Base-by-base conservation (phyloP, 2,113 vertebrate species). In the Ahaetulla prasina region DNA sequence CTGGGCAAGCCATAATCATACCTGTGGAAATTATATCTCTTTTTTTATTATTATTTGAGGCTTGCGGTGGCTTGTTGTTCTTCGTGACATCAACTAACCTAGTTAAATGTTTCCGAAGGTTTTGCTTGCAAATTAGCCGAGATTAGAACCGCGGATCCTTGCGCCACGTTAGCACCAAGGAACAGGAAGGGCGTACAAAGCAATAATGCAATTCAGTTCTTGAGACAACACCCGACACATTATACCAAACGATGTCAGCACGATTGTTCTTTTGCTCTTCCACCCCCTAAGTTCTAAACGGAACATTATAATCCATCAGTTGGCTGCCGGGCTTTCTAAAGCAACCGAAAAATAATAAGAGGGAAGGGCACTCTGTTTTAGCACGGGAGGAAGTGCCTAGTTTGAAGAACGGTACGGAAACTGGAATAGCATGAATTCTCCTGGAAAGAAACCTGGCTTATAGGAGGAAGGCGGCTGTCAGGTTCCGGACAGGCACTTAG, bases 1-100 rank as follows among this genome's bases (percentile, higher is more conserved):
- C 87, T 92, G 90, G 80, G 93, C 95, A 92, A 95, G 94, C 94
- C 90, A 90, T 94, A 95, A 95, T 97, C 92, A 93, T 87, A 89
- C 92, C 96, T 96, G 93, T 95, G 95, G 93, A 95, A 96, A 96
- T 96, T 93, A 96, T 87, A 57, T 93, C 35, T 88, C 93, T 97
- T 96, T 50, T 49, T 47, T 50, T 50, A 3, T 47, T 47, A 0
- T 14, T 53, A 88, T 94, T 97, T 96, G 30, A 95, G 92, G 93
- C 92, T 87, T 52, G 45, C 84, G 88, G 88, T 94, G 52, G 11
- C 20, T 89, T 45, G 39, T 87, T 92, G 95, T 94, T 91, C 89
- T 91, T 93, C 23, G 14, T 93, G 92, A 95, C 95, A 95, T 86
- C 95, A 95, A 94, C 87, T 87, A 93, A 94, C 94, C 93, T 52